Evolutionary conservation across 2,888 invertebrate genomes (phyloP).

Genomic region (Trachelus troglodyta): DNA sequence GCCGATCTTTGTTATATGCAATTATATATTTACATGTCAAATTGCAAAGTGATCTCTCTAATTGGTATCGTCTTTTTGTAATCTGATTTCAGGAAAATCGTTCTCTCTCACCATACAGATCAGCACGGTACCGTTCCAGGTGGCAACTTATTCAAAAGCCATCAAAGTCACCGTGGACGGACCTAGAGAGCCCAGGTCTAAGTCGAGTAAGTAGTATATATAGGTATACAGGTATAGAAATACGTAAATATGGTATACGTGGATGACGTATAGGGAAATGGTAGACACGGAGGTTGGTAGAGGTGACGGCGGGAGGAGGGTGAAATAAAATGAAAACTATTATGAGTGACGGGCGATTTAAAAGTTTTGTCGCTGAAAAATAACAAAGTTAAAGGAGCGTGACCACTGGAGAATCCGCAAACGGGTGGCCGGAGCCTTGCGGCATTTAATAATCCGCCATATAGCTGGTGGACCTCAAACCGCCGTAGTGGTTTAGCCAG

Average conservation of each 20-base stretch:
- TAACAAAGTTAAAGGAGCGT: slow-evolving; percentile 23
- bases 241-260: neutral
- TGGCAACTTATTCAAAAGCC: slow-evolving; percentile 94
- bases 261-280: neutral
- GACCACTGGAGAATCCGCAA: slow-evolving; percentile 55
- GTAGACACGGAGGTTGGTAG: neutral
- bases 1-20: neutral
- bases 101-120: slow-evolving; percentile 96
- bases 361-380: neutral
- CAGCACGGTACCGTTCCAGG: slow-evolving; percentile 81
- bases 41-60: neutral
- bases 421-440: slow-evolving; percentile 51
- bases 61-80: slow-evolving; percentile 2
- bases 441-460: slow-evolving; percentile 62
- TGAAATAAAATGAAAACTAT: neutral
- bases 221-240: neutral
- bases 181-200: slow-evolving; percentile 96
- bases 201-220: slow-evolving; percentile 84
- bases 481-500: slow-evolving; percentile 46
- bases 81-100: slow-evolving; percentile 77
- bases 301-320: neutral
- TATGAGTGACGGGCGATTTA: neutral
- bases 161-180: slow-evolving; percentile 99
- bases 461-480: slow-evolving; percentile 63
- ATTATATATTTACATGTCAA: neutral